These are phyloP conservation scores for Leptonema lineaticorne DNA, from an alignment of 1,140 invertebrate genomes.

Conservation along the genomic window DNA sequence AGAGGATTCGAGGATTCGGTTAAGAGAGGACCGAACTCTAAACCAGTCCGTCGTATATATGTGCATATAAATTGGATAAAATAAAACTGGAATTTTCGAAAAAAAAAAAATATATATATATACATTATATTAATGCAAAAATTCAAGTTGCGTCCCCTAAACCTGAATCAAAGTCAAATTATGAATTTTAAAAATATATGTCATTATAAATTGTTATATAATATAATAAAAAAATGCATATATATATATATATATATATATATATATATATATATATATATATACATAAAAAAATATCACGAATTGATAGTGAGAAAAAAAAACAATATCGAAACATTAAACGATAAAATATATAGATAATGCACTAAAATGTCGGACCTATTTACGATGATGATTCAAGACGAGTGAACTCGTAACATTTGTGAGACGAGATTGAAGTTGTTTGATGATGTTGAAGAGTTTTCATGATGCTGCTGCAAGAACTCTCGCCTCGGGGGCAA, in stretches of 20 bases:
- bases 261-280: no score
- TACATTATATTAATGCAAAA: neutral
- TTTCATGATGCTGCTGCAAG: conserved; percentile 11
- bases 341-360: neutral
- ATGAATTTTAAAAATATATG: neutral
- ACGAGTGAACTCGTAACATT: neutral
- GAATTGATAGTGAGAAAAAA: no score
- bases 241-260: no score
- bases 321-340: neutral
- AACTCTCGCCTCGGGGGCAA: conserved; percentile 10
- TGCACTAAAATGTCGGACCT: neutral
- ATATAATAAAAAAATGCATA: no score
- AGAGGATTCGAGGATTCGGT: neutral
- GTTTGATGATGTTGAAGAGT: conserved; percentile 17
- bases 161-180: no score
- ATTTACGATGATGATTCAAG: neutral
- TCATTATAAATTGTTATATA: neutral
- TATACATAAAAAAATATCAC: no score
- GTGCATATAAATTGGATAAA: neutral
- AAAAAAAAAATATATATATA: neutral
- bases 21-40: neutral
- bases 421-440: neutral
- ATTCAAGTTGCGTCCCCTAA: neutral
- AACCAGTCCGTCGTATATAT: neutral
- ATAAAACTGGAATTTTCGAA: conserved; percentile 2